Conservation (phyloP, 2,113 vertebrate species). For the Propithecus coquereli region DNA sequence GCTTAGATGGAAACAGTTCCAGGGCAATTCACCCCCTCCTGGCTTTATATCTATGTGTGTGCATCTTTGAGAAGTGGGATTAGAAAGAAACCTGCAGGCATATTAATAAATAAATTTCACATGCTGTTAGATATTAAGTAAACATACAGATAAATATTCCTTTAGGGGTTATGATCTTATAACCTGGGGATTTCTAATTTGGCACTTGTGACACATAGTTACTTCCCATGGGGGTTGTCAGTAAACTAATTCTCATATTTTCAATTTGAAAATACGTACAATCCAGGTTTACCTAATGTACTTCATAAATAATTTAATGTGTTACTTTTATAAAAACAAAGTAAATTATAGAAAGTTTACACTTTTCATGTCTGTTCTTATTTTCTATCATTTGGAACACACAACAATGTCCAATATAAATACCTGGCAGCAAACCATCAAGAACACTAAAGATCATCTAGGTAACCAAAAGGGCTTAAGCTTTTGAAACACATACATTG, state of each 20-base stretch:
- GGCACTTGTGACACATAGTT: conserved; percentile 81
- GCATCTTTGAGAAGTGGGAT: conserved; percentile 85
- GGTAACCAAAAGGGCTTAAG: background rate
- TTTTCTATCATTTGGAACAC: background rate
- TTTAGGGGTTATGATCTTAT: conserved; percentile 82
- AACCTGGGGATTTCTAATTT: conserved; percentile 86
- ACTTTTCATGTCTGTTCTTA: background rate
- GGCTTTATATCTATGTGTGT: conserved; percentile 78
- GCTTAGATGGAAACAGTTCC: conserved; percentile 77
- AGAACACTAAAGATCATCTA: background rate
- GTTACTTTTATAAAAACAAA: background rate
- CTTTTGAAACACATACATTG: background rate
- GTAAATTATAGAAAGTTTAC: background rate
- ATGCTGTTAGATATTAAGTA: conserved; percentile 89
- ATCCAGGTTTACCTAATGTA: background rate
- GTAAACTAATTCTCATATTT: conserved; percentile 79
- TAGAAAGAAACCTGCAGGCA: conserved; percentile 87
- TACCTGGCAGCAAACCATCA: background rate
- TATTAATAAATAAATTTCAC: conserved; percentile 90
- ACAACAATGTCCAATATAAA: background rate
- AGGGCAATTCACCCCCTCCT: conserved; percentile 81
- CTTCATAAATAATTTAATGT: conserved; percentile 13
- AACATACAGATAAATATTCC: conserved; percentile 86
- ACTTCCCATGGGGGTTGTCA: conserved; percentile 67
- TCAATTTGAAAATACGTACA: conserved; percentile 66